Percentiles rank a stretch among this genome's conserved stretches.
Evolutionary conservation across 2,888 invertebrate genomes (phyloP).

Genomic region (Sphaerophoria rueppellii): DNA sequence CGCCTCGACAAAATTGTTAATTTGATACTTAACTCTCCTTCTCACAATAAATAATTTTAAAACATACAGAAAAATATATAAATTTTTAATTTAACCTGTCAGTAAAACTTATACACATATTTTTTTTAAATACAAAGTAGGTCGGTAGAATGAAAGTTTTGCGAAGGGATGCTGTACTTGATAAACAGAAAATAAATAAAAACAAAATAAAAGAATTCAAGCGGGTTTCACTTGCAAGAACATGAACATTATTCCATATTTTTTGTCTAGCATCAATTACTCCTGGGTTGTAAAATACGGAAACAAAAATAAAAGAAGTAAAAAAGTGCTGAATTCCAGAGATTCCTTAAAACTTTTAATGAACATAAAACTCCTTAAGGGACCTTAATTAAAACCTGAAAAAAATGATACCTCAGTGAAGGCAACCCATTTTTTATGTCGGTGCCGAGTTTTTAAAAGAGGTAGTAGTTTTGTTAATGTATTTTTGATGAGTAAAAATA

Average conservation of each 20-base stretch:
- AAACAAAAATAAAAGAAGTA: neutral
- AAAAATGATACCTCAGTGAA: slow-evolving; percentile 43
- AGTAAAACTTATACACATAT: neutral
- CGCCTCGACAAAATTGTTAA: no score
- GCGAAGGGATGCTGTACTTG: slow-evolving; percentile 52
- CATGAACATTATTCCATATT: slow-evolving; percentile 44
- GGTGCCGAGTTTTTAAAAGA: neutral
- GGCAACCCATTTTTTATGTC: slow-evolving; percentile 14
- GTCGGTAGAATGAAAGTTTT: slow-evolving; percentile 52
- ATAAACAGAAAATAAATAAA: neutral
- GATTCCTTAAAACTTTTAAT: slow-evolving; percentile 72
- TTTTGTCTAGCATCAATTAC: slow-evolving; percentile 33
- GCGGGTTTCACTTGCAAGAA: slow-evolving; percentile 36
- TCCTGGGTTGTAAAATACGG: neutral
- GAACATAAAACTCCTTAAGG: slow-evolving; percentile 72
- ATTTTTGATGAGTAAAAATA: neutral
- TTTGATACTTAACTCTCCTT: no score
- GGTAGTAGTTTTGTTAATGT: slow-evolving; percentile 7
- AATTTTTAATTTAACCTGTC: neutral
- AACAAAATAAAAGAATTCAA: slow-evolving; percentile 2
- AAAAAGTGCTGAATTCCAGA: slow-evolving; percentile 64
- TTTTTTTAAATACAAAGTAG: neutral
- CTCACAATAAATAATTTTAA: no score
- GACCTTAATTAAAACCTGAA: slow-evolving; percentile 70
- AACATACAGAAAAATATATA: no score